Conservation (phyloP, 92 coral and sea anemone genomes). For the Actinernus sp. region DNA sequence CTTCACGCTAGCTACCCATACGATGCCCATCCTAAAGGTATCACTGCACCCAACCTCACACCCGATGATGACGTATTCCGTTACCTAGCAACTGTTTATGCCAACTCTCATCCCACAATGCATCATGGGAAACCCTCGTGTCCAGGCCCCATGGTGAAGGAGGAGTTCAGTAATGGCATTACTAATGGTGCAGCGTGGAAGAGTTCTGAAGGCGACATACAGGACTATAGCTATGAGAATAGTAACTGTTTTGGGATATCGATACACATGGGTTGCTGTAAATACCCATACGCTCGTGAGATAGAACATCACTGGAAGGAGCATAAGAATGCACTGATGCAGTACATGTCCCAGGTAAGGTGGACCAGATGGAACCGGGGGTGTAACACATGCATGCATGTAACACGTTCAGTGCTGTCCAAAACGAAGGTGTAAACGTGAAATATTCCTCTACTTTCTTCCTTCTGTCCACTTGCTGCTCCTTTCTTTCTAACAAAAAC, state of each 20-base stretch:
- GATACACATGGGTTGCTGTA: slow-evolving; percentile 94
- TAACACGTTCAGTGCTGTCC: too few relatives aligned
- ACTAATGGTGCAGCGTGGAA: slow-evolving; percentile 85
- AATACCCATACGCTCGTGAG: slow-evolving; percentile 86
- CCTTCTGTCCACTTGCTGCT: too few relatives aligned
- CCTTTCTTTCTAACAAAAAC: too few relatives aligned
- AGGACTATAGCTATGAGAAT: slow-evolving; percentile 82
- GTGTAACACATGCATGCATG: too few relatives aligned
- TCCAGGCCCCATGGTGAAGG: slow-evolving; percentile 86
- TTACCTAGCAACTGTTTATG: slow-evolving; percentile 80
- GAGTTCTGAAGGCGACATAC: slow-evolving; percentile 71
- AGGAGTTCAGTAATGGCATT: slow-evolving; percentile 81
- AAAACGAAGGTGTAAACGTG: too few relatives aligned
- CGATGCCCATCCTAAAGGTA: slow-evolving; percentile 66
- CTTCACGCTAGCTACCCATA: slow-evolving; percentile 90
- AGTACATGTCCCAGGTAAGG: slow-evolving; percentile 86
- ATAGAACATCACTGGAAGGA: slow-evolving; percentile 90
- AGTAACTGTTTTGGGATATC: slow-evolving; percentile 86
- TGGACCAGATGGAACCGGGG: too few relatives aligned
- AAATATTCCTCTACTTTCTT: too few relatives aligned
- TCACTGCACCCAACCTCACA: slow-evolving; percentile 67
- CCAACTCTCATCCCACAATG: slow-evolving; percentile 94
- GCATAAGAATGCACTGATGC: slow-evolving; percentile 77
- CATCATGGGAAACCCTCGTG: slow-evolving; percentile 97
- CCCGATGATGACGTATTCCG: slow-evolving; percentile 95